Conservation (phyloP, 2,113 vertebrate species). For the Diadophis punctatus region DNA sequence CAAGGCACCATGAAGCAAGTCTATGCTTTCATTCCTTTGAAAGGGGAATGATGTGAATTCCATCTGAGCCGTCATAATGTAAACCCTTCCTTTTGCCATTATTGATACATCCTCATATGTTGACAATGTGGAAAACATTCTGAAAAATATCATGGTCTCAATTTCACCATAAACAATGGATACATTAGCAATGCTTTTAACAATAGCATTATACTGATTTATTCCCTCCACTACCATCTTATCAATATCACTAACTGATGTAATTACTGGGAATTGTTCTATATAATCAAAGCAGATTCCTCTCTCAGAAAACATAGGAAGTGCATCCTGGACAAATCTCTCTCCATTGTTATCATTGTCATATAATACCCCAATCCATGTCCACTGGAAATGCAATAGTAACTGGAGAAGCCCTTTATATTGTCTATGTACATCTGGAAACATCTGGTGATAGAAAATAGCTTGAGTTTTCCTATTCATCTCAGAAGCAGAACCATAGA, state of each 20-base stretch:
- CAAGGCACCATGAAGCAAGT: background rate
- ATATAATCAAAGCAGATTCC: background rate
- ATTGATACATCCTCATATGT: background rate
- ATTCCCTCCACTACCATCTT: background rate
- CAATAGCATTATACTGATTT: background rate
- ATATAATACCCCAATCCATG: too few species aligned
- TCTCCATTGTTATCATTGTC: background rate
- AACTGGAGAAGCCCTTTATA: background rate
- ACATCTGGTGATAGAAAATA: background rate
- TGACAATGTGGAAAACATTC: background rate
- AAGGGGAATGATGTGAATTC: background rate
- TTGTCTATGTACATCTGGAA: background rate
- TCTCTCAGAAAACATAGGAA: background rate
- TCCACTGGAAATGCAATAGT: background rate
- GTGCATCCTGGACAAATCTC: background rate
- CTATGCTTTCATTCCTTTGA: background rate
- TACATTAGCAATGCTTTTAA: background rate
- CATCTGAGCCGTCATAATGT: background rate
- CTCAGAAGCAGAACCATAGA: background rate
- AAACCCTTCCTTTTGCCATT: background rate
- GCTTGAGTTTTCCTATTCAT: background rate
- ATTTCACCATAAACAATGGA: background rate
- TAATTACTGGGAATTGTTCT: background rate
- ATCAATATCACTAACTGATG: background rate
- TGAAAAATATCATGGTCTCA: background rate